phyloP scores from a whole-genome alignment of 2,888 invertebrate species.

The Synergus gifuensis region DNA sequence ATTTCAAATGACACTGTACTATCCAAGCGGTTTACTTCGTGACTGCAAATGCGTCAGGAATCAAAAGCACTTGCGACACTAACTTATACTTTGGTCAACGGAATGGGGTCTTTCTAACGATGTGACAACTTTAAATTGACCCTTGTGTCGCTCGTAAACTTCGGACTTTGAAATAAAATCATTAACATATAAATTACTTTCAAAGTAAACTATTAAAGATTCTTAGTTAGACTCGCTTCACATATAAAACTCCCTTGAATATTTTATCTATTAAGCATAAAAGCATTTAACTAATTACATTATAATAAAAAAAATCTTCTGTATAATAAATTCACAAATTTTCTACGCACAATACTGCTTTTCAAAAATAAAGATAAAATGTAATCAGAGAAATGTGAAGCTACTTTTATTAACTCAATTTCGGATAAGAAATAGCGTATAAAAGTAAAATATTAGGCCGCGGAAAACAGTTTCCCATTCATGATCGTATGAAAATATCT shows the following conservation, averaged over 20 bases:
- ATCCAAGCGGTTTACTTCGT: constrained; percentile 23
- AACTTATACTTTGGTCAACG: not conserved
- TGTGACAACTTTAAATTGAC: not conserved
- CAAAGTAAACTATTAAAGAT: not conserved
- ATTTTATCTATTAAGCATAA: too few species aligned
- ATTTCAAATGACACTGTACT: constrained; percentile 36
- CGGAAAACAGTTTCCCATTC: constrained; percentile 24
- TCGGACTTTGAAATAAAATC: not conserved
- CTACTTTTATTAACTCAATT: not conserved
- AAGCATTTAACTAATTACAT: too few species aligned
- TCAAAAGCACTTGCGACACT: constrained; percentile 14
- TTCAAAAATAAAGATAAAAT: not conserved
- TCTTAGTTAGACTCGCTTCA: not conserved
- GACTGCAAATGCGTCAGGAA: constrained; percentile 19
- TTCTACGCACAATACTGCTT: not conserved
- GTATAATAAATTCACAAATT: too few species aligned
- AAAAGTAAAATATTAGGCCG: constrained; percentile 25
- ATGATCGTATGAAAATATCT: constrained; percentile 22
- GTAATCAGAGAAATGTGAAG: not conserved
- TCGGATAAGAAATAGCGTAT: not conserved
- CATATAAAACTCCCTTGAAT: too few species aligned
- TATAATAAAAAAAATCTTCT: not conserved
- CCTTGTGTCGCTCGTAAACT: not conserved
- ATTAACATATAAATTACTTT: not conserved
- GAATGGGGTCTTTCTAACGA: not conserved